Conservation (phyloP, 2,113 vertebrate genomes). For the Suricata suricatta region DNA sequence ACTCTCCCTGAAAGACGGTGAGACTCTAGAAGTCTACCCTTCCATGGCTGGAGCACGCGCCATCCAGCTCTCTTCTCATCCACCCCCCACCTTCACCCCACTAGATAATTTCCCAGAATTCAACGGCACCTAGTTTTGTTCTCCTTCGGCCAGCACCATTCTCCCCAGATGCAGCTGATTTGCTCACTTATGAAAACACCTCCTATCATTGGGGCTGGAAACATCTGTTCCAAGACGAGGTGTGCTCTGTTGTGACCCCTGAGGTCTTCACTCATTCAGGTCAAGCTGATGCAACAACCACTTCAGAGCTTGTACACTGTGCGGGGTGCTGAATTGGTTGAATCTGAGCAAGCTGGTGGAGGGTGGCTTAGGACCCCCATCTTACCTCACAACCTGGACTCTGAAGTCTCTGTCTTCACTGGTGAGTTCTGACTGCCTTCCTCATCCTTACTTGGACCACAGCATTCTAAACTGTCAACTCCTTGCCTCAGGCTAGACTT, state of each 20-base stretch:
- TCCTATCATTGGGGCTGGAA: neutral
- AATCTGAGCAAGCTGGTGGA: neutral
- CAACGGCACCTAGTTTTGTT: neutral
- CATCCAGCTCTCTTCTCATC: neutral
- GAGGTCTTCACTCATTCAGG: neutral
- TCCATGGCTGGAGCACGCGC: neutral
- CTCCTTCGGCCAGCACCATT: neutral
- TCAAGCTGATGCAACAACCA: neutral
- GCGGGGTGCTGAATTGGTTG: neutral
- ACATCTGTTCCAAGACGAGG: neutral
- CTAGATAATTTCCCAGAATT: neutral
- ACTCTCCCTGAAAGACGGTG: neutral
- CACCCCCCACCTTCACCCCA: too few relatives aligned
- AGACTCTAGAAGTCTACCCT: neutral
- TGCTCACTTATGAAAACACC: slow-evolving; percentile 25
- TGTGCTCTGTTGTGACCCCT: neutral
- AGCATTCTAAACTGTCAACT: neutral
- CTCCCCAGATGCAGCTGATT: neutral
- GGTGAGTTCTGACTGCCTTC: neutral
- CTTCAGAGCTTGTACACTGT: neutral
- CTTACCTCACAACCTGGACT: neutral
- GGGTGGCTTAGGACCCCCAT: neutral
- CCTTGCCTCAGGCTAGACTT: neutral
- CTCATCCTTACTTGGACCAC: neutral
- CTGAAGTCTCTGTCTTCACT: neutral